Evolutionary conservation across 1,140 invertebrate genomes (phyloP).

Genomic region (Trichoplusia ni): DNA sequence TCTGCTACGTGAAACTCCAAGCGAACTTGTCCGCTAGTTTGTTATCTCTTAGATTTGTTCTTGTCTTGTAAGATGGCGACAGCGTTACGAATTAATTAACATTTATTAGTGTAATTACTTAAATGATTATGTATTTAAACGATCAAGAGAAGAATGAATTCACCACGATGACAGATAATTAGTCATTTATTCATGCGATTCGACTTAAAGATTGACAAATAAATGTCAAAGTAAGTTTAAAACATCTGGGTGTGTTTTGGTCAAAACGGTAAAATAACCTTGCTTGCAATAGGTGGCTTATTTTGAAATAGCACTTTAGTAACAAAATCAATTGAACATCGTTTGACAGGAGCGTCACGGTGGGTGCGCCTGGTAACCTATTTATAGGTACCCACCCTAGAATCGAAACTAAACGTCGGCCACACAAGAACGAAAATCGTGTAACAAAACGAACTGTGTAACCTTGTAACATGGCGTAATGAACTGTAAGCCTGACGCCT

Average conservation of each 20-base stretch:
- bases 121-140: background rate
- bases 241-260: too few relatives aligned
- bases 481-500: conserved; percentile 72
- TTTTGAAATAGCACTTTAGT: conserved; percentile 42
- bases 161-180: conserved; percentile 1
- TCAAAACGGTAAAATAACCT: too few relatives aligned
- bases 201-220: background rate
- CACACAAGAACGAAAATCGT: conserved; percentile 42
- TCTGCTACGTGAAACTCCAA: conserved; percentile 9
- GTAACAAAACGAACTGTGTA: conserved; percentile 33
- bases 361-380: conserved; percentile 69
- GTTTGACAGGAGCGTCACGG: conserved; percentile 64
- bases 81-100: background rate
- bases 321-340: conserved; percentile 70
- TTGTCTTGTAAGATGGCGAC: conserved; percentile 7
- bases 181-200: conserved; percentile 3
- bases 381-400: conserved; percentile 36
- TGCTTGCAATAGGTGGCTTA: too few relatives aligned
- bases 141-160: conserved; percentile 9
- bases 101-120: conserved; percentile 11
- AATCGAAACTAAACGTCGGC: conserved; percentile 35
- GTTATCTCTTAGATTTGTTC: conserved; percentile 6
- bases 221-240: too few relatives aligned
- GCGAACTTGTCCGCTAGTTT: too few relatives aligned
- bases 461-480: conserved; percentile 65